These are phyloP conservation scores for Podiceps cristatus DNA, from an alignment of 2,113 vertebrate species.

Conservation along the genomic window DNA sequence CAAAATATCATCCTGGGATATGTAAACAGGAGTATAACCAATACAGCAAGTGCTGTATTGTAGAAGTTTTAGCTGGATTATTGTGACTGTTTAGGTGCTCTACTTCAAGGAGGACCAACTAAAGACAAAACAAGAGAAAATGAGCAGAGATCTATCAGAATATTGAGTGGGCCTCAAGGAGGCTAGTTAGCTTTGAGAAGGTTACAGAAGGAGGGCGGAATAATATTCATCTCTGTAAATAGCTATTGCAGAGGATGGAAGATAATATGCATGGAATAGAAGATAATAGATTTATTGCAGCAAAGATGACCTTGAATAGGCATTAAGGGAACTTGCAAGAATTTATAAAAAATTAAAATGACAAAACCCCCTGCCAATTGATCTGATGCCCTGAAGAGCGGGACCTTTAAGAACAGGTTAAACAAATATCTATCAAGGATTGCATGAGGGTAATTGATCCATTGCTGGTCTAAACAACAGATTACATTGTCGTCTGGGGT, in stretches of 20 bases:
- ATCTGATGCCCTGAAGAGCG: neutral
- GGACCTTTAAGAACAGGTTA: neutral
- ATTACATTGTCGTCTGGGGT: neutral
- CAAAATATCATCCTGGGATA: neutral
- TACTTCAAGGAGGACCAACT: neutral
- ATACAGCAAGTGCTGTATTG: neutral
- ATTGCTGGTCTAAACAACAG: neutral
- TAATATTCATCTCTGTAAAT: neutral
- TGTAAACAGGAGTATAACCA: neutral
- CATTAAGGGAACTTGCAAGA: neutral
- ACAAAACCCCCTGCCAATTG: rapidly evolving
- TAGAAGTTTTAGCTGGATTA: neutral
- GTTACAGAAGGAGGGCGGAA: neutral
- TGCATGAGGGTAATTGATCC: neutral
- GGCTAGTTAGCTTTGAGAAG: neutral
- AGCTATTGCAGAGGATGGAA: neutral
- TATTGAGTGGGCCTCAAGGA: neutral
- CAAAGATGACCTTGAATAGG: neutral
- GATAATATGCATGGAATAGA: neutral
- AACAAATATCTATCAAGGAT: neutral
- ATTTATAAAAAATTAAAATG: neutral
- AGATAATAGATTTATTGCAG: neutral
- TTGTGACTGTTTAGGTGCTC: neutral
- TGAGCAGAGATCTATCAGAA: neutral
- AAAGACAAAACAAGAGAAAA: neutral